Evolutionary conservation across 2,797 vertebrate genomes (phyloP).

Genomic region (Rhincodon typus): DNA sequence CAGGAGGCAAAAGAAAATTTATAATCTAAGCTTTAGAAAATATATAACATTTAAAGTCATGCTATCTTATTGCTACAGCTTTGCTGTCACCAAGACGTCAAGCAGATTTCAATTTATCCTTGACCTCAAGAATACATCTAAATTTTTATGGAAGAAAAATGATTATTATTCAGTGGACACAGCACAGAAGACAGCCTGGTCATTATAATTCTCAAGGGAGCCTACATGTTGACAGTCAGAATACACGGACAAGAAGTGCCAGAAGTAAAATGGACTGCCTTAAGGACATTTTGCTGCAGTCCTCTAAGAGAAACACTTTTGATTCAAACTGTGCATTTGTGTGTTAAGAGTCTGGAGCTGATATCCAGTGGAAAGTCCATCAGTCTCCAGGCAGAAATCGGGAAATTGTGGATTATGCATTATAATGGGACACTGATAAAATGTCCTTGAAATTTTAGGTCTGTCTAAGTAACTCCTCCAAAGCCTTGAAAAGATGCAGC

Average conservation of each 20-base stretch:
- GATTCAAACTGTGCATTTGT: neutral
- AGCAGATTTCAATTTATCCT: neutral
- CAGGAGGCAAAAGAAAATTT: neutral
- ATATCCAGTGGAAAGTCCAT: neutral
- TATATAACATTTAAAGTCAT: neutral
- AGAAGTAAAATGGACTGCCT: neutral
- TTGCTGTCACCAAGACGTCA: neutral
- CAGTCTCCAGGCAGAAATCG: neutral
- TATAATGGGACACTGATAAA: neutral
- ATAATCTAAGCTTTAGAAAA: neutral
- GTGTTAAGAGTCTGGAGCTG: neutral
- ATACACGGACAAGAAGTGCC: neutral
- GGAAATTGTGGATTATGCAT: neutral
- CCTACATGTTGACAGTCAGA: neutral
- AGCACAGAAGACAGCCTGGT: neutral
- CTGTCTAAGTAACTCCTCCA: neutral
- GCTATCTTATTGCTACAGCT: conserved; percentile 5
- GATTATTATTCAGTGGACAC: neutral
- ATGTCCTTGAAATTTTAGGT: neutral
- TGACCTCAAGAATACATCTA: neutral
- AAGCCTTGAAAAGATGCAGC: neutral
- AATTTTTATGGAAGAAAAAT: neutral
- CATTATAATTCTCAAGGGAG: neutral
- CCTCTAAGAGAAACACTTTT: neutral
- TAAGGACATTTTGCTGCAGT: neutral